Evolutionary conservation across 2,888 invertebrate genomes (phyloP), one percentile per base, ranked within the genome.

Genomic region (Scaeva pyrastri): DNA sequence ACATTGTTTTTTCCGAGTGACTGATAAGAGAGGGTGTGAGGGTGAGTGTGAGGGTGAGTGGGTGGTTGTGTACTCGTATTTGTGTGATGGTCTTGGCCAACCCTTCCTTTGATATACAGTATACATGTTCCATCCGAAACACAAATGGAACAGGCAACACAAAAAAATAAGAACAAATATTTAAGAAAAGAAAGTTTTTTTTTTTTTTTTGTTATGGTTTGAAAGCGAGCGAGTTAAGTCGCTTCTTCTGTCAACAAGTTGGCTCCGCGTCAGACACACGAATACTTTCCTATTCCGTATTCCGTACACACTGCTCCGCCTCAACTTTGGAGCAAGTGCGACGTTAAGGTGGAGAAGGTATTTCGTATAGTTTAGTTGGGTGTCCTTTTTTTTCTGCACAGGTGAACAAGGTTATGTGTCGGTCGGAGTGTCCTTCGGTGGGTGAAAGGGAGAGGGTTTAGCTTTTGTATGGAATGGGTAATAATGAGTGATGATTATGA

Each of bases 241-340:
- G 36, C 64, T 77, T 77, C 48, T 70, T 68, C 75, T 62, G 62
- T 70, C 83, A 83, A 83, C 83, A 83, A 83, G 78, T 83, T 74
- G 78, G 55, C 71, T 71, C 39, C n/a, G 68, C 39, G 36, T 68
- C 68, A 68, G 48, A 21, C 39, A 62, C 26, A 60, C 21, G 21
- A 11, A 39, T 58, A 58, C 39, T 16, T 64, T 45, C 12, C 31
- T 31, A 8, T n/a, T 62, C 23, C 45, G 14, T 45, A 36, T 68
- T 50, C 50, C 21, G 50, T 26, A 1, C 6, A n/a, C 7, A 7
- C 8, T n/a, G 36, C 31, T 1, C 31, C 31, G 31, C 31, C n/a
- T 50, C 11, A 14, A 36, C 36, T 50, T 31, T 31, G 12, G 16
- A 50, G 39, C 36, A 68, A 68, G 50, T 39, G 50, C 19, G 48